Evolutionary conservation across 2,797 vertebrate species (phyloP), one percentile per base, ranked within the genome.

Genomic region (Sardinella longiceps): DNA sequence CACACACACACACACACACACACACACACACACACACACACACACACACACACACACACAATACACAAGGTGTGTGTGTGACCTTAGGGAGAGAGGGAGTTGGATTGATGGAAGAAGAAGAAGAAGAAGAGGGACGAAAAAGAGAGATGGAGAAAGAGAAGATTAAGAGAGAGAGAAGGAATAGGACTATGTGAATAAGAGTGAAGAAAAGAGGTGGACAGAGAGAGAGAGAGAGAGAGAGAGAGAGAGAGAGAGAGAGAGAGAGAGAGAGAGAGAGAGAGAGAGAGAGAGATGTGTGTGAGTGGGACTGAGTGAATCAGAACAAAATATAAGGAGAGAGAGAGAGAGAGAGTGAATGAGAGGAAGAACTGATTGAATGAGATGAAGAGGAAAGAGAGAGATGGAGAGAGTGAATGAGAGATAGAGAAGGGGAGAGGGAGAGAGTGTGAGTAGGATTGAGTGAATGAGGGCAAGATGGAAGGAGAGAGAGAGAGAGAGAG

Each of bases 181-280:
- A n/a, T n/a, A 12, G 48, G 48, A 2, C 43, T 43, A 4, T 4
- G 9, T 14, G 48, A 12, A 2, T 25, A 23, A 70, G 30, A 70
- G 20, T 2, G 11, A 12, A 15, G 9, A 15, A 51, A 15, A 11
- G 9, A 12, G 12, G 2, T 20, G 85, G 88, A 14, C 6, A 50
- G 89, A 90, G 91, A 89, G 84, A 90, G 90, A 90, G 90, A 91
- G 88, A 43, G 84, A 80, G 39, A 93, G 89, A 43, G 87, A 83
- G 84, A 83, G 23, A 87, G 91, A 91, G 91, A 92, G 48, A 15
- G 12, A 7, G 20, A 23, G 1, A 5, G 20, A 53, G 5, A 51
- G 18, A 53, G 51, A 20, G 51, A 4, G 51, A 53, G 18, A 53
- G 2, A 53, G 50, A 53, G 50, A 1, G 15, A 53, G 14, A 18